Base-by-base conservation (phyloP, 2,888 invertebrate species). In the Xanthorhoe designata region DNA sequence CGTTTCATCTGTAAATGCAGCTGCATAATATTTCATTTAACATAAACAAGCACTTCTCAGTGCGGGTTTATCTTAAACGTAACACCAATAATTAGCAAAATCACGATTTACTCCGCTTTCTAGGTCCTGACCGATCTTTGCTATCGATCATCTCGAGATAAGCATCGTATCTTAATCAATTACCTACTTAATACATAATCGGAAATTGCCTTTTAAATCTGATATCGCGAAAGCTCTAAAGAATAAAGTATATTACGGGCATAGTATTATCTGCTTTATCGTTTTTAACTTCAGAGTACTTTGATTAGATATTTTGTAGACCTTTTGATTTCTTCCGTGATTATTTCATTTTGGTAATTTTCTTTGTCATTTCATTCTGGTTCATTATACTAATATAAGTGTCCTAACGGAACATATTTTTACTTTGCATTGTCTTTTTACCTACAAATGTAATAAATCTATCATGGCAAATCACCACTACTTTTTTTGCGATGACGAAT, bases 61-160 rank as follows among this genome's bases (percentile, higher is more conserved):
- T 68, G 64, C 68, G 50, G 32, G 2, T 49, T 24, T 10, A 61
- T 49, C 38, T 58, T 74, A 78, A 86, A 86, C 88, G 89, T 88
- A 88, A 91, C 82, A 81, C 78, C 73, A 85, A 88, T 89, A 91
- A 91, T 91, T 91, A 91, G 86, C 84, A 85, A 87, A 87, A 87
- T 87, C 90, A 91, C 91, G 91, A 91, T 84, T 84, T 89, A 89
- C 85, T 80, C 85, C 82, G 86, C 89, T 92, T 90, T 89, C 86
- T 83, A 84, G 81, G 85, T 86, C 83, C 85, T 85, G 85, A 87
- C 86, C 83, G 85, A 88, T 85, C 79, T 78, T 74, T 76, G 79
- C 83, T 86, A 90, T 91, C 90, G 86, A 87, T 87, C 89, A 89
- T 87, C 81, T 74, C 69, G 68, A 82, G 90, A 90, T 91, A 86